These are phyloP conservation scores for Callipepla squamata DNA, from an alignment of 2,113 vertebrate species.

Conservation along the genomic window DNA sequence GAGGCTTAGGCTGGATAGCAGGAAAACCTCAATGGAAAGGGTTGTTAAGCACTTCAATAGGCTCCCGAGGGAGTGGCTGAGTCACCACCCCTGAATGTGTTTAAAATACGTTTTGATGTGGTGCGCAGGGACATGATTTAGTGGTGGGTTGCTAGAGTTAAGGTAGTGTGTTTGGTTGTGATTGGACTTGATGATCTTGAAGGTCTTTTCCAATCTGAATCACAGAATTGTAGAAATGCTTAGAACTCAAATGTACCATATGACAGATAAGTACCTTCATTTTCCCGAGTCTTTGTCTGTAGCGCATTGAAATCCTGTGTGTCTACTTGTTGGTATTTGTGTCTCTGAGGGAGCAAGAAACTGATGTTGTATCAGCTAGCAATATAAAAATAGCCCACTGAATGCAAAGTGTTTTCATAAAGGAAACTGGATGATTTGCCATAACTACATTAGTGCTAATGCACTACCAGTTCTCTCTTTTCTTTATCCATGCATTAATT, in stretches of 20 bases:
- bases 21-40: no score
- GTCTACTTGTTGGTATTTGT: background rate
- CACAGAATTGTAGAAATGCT: no score
- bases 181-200: no score
- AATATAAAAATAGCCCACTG: slow-evolving; percentile 13
- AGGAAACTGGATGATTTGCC: slow-evolving; percentile 46
- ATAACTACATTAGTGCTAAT: slow-evolving; percentile 56
- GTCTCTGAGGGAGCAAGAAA: slow-evolving; percentile 31
- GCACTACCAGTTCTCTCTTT: slow-evolving; percentile 62
- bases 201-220: no score
- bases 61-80: no score
- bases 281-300: slow-evolving; percentile 14
- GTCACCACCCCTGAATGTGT: no score
- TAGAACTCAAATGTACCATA: background rate
- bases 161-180: no score
- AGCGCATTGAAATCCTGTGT: background rate
- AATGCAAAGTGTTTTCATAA: slow-evolving; percentile 27
- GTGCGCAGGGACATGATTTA: no score
- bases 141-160: no score
- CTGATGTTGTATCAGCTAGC: slow-evolving; percentile 37
- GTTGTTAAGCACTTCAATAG: no score
- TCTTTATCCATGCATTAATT: slow-evolving; percentile 72
- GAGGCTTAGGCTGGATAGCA: no score
- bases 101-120: no score
- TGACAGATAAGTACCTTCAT: background rate